phyloP scores from a whole-genome alignment of 2,113 vertebrate genomes.

The Lasiurus cinereus region DNA sequence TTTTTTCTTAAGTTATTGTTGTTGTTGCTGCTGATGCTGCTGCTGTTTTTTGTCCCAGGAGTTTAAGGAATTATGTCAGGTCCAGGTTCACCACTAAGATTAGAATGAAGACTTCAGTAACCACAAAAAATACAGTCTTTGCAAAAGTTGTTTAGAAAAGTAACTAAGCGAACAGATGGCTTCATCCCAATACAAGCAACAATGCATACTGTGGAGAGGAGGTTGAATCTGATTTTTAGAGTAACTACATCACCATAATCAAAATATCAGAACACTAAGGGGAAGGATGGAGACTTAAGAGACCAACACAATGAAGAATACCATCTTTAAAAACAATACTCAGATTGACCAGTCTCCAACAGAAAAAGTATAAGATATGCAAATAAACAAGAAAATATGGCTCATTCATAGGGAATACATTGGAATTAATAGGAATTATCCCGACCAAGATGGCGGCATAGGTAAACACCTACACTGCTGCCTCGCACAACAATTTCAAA shows the following conservation, averaged over 20 bases:
- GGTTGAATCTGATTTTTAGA: background rate
- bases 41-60: background rate
- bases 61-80: background rate
- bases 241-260: background rate
- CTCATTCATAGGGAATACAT: background rate
- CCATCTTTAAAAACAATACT: slow-evolving; percentile 19
- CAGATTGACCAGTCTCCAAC: background rate
- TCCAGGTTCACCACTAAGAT: background rate
- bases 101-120: slow-evolving; percentile 11
- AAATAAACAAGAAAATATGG: slow-evolving; percentile 22
- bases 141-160: background rate
- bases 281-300: background rate
- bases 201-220: background rate
- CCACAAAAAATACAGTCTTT: background rate
- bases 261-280: background rate
- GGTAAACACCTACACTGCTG: no score
- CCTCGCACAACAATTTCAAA: no score
- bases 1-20: background rate
- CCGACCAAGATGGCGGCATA: no score
- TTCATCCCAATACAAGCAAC: background rate
- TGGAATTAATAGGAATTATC: background rate
- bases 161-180: background rate
- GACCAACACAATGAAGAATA: background rate
- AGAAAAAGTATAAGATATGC: background rate
- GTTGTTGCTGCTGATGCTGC: background rate